These are phyloP conservation scores for Climacteris rufus DNA, from an alignment of 2,113 vertebrate species.

Conservation along the genomic window DNA sequence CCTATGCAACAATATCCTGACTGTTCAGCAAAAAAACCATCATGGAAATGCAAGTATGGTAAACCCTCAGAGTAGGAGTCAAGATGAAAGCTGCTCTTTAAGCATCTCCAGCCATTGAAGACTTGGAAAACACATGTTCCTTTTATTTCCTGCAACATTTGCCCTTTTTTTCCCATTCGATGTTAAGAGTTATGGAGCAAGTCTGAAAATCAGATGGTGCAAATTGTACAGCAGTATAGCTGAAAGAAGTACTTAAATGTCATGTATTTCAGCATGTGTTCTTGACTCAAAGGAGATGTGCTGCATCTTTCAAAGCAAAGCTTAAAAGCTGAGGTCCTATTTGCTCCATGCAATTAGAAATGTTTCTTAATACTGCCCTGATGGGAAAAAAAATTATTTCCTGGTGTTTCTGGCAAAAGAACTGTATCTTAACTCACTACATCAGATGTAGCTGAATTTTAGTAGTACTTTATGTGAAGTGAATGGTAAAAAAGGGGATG, in stretches of 20 bases:
- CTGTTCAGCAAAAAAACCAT: conserved; percentile 21
- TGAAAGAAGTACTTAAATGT: neutral
- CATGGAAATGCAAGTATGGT: conserved; percentile 24
- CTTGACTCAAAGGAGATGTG: conserved; percentile 21
- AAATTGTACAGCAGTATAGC: conserved; percentile 12
- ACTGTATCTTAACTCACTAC: neutral
- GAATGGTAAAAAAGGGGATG: neutral
- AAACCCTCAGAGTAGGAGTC: conserved; percentile 7
- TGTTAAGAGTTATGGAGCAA: neutral
- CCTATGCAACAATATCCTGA: conserved; percentile 50
- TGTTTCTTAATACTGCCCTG: neutral
- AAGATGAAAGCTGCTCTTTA: conserved; percentile 60
- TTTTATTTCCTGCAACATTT: conserved; percentile 49
- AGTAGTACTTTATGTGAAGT: neutral
- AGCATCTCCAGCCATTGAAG: conserved; percentile 33
- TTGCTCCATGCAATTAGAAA: conserved; percentile 6
- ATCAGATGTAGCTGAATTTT: neutral
- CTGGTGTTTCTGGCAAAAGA: conserved; percentile 1
- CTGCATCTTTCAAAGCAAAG: conserved; percentile 34
- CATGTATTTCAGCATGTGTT: conserved; percentile 37
- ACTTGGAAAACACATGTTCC: conserved; percentile 46
- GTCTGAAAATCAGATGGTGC: conserved; percentile 57
- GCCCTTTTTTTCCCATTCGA: neutral
- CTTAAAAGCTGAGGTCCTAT: conserved; percentile 6
- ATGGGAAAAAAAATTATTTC: conserved; percentile 18